Evolutionary conservation across 92 coral and sea anemone genomes (phyloP), one percentile per base, ranked within the genome.

Genomic region (Actinernus sp.): DNA sequence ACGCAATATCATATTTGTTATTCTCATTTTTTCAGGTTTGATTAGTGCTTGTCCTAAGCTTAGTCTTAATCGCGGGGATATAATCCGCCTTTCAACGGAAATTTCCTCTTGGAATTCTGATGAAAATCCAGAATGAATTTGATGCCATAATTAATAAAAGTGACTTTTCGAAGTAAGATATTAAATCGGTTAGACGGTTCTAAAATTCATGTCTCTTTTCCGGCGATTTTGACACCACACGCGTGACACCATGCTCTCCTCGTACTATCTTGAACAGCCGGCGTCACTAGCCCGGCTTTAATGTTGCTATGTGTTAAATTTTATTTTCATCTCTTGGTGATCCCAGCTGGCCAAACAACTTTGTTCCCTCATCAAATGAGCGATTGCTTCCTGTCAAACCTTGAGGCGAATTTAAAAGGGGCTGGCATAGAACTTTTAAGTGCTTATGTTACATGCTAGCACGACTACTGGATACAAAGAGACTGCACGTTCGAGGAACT

Each of bases 271-370:
- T 7, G 41, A 36, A 7, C 7, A 14, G 14, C 41, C 41, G 6
- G 14, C 41, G 41, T 34, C 41, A 34, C 14, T 34, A 34, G 14
- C 6, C 14, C 41, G 8, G 14, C 41, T 6, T 34, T 14, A 34
- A 34, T 34, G 52, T 45, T 18, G 22, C 52, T 23, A 45, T 8
- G 10, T 23, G 4, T 4, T 18, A 18, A 23, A 17, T 8, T 9
- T 45, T 60, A 36, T 36, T 39, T 34, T 19, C 49, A 2, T 20
- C 21, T 60, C 32, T 34, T 34, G 50, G 29, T 20, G 29, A 34
- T 16, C 58, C 26, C 51, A 67, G 74, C 74, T 67, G 74, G 26
- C 47, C 20, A 53, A 68, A 68, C 59, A 63, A 32, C 19, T 63
- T 26, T 18, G 26, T 63, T 63, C 44, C 58, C 71, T 45, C 45